Evolutionary conservation across 2,888 invertebrate species (phyloP).

Genomic region (Pasiphila rectangulata): DNA sequence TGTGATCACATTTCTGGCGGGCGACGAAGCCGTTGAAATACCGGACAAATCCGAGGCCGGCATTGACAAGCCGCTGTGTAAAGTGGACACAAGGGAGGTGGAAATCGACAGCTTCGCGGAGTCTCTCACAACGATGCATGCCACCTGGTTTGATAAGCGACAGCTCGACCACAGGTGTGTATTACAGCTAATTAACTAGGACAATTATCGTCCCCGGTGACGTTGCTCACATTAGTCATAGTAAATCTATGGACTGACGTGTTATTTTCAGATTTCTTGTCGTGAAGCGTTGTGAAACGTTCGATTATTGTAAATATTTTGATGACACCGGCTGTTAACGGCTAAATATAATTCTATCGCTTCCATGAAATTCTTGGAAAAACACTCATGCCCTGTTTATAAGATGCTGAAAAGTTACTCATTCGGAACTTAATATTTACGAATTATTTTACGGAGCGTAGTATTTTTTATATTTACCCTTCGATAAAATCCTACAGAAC

Average conservation of each 20-base stretch:
- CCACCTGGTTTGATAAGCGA: slow-evolving; percentile 80
- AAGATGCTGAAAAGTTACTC: too few relatives aligned
- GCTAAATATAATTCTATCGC: too few relatives aligned
- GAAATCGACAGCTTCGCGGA: slow-evolving; percentile 81
- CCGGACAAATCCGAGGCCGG: slow-evolving; percentile 71
- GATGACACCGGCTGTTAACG: too few relatives aligned
- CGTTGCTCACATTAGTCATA: neutral
- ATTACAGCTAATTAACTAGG: slow-evolving; percentile 14
- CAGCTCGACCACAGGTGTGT: slow-evolving; percentile 82
- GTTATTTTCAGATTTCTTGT: too few relatives aligned
- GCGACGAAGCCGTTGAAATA: slow-evolving; percentile 68
- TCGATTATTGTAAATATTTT: too few relatives aligned
- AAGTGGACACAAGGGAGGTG: slow-evolving; percentile 68
- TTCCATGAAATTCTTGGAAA: neutral
- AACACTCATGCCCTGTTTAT: too few relatives aligned
- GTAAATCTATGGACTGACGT: neutral
- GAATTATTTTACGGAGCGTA: too few relatives aligned
- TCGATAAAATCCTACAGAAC: too few relatives aligned
- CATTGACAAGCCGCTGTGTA: slow-evolving; percentile 58
- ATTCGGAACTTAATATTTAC: too few relatives aligned
- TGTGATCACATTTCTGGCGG: slow-evolving; percentile 62
- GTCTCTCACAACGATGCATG: slow-evolving; percentile 67
- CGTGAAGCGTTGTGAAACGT: too few relatives aligned
- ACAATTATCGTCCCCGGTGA: neutral
- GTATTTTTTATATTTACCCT: too few relatives aligned